phyloP scores from a whole-genome alignment of 1,140 invertebrate genomes.

The Drosophila parvula region DNA sequence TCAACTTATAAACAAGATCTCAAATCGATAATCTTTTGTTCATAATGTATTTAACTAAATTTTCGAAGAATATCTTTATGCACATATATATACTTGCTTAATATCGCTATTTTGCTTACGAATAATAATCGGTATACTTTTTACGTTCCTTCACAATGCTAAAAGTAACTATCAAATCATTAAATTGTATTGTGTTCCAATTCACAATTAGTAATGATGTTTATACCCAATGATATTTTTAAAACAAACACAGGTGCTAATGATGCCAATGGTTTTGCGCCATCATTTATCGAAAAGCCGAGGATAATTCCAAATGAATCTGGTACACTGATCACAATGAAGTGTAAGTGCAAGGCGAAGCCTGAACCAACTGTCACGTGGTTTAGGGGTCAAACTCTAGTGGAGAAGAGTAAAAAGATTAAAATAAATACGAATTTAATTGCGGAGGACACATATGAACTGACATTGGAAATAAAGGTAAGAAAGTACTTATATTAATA shows the following conservation, averaged over 20 bases:
- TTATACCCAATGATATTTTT: constrained; percentile 5
- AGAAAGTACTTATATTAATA: constrained; percentile 6
- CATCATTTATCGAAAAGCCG: constrained; percentile 98
- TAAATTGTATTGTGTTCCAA: neutral
- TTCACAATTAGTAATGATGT: neutral
- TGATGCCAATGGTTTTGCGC: constrained; percentile 94
- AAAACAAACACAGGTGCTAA: constrained; percentile 89
- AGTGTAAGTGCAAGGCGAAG: constrained; percentile 96
- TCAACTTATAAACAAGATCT: neutral
- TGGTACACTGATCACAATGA: constrained; percentile 97
- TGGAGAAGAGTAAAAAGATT: constrained; percentile 94
- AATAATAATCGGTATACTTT: neutral
- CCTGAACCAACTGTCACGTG: constrained; percentile 95
- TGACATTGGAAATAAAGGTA: constrained; percentile 95
- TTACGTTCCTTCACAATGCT: neutral
- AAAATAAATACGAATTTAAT: constrained; percentile 90
- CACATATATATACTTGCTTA: neutral
- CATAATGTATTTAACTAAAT: neutral
- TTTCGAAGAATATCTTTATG: neutral
- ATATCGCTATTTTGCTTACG: neutral
- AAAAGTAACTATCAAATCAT: neutral
- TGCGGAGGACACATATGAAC: constrained; percentile 94
- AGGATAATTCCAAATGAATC: constrained; percentile 98
- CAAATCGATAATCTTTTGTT: neutral
- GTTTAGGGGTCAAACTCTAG: constrained; percentile 93